Evolutionary conservation across 2,113 vertebrate species (phyloP).

Genomic region (Peromyscus leucopus): DNA sequence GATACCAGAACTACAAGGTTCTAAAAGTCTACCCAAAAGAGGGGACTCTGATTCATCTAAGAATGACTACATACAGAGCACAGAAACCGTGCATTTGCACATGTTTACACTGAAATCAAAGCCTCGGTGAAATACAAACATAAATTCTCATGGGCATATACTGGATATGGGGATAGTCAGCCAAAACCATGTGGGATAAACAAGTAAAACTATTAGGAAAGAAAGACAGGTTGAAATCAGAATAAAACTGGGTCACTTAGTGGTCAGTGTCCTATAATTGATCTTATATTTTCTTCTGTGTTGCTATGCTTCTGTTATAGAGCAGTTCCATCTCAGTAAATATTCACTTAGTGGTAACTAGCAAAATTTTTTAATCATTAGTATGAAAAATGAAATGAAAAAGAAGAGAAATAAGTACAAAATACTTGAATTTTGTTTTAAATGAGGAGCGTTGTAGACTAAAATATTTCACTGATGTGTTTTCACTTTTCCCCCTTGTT

Average conservation of each 20-base stretch:
- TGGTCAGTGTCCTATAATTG: neutral
- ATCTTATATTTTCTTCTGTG: neutral
- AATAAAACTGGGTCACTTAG: slow-evolving; percentile 48
- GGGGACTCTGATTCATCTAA: neutral
- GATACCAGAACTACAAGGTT: slow-evolving; percentile 19
- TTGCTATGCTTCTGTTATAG: neutral
- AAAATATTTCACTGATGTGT: neutral
- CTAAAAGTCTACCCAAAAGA: neutral
- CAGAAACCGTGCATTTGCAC: neutral
- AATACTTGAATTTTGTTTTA: neutral
- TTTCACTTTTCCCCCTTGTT: neutral
- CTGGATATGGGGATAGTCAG: neutral
- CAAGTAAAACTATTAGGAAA: slow-evolving; percentile 19
- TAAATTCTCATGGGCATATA: neutral
- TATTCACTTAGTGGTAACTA: slow-evolving; percentile 32
- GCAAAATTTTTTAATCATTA: slow-evolving; percentile 10
- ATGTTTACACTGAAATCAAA: slow-evolving; percentile 15
- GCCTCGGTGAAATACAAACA: neutral
- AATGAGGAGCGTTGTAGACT: neutral
- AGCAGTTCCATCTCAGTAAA: slow-evolving; percentile 5
- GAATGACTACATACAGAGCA: neutral
- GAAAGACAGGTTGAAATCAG: slow-evolving; percentile 38
- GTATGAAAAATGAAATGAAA: neutral
- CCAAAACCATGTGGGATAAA: neutral
- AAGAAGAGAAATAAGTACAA: neutral